phyloP scores from a whole-genome alignment of 2,113 vertebrate species.

The Ammodytes dubius region DNA sequence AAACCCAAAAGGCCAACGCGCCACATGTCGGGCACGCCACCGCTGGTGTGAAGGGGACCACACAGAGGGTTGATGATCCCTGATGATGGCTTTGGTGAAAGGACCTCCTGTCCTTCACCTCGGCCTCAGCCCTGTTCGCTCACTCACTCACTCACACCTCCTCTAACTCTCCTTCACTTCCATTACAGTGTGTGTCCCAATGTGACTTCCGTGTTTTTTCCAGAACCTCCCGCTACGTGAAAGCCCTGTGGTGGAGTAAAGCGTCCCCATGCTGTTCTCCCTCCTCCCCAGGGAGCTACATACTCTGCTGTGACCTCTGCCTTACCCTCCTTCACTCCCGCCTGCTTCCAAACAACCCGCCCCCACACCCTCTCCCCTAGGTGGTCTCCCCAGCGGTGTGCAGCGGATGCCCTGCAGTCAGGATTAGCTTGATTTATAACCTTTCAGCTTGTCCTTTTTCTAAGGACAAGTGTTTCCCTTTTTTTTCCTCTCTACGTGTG shows the following conservation, averaged over 20 bases:
- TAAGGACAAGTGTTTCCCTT: slow-evolving; percentile 3
- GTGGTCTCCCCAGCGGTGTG: slow-evolving; percentile 61
- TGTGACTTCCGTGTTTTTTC: slow-evolving; percentile 59
- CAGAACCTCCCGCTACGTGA: slow-evolving; percentile 43
- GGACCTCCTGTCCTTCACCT: slow-evolving; percentile 48
- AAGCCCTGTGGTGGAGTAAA: slow-evolving; percentile 64
- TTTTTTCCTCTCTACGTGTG: not conserved
- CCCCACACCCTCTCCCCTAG: slow-evolving; percentile 40
- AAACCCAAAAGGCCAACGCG: slow-evolving; percentile 47
- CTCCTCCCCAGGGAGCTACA: slow-evolving; percentile 30
- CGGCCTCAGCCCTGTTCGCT: slow-evolving; percentile 34
- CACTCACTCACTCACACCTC: slow-evolving; percentile 6
- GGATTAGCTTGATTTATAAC: slow-evolving; percentile 67
- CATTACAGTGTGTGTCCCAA: slow-evolving; percentile 56
- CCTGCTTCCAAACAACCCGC: not conserved
- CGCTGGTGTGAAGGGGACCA: slow-evolving; percentile 55
- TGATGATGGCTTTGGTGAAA: slow-evolving; percentile 35
- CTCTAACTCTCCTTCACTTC: slow-evolving; percentile 38
- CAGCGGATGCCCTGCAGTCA: slow-evolving; percentile 45
- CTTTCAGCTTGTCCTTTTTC: slow-evolving; percentile 55
- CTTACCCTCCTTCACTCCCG: not conserved
- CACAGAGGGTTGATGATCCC: slow-evolving; percentile 54
- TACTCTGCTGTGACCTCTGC: slow-evolving; percentile 53
- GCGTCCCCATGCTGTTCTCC: slow-evolving; percentile 32
- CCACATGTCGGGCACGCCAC: slow-evolving; percentile 26